Evolutionary conservation across 2,888 invertebrate genomes (phyloP), one percentile per base, ranked within the genome.

Genomic region (Pecten maximus): DNA sequence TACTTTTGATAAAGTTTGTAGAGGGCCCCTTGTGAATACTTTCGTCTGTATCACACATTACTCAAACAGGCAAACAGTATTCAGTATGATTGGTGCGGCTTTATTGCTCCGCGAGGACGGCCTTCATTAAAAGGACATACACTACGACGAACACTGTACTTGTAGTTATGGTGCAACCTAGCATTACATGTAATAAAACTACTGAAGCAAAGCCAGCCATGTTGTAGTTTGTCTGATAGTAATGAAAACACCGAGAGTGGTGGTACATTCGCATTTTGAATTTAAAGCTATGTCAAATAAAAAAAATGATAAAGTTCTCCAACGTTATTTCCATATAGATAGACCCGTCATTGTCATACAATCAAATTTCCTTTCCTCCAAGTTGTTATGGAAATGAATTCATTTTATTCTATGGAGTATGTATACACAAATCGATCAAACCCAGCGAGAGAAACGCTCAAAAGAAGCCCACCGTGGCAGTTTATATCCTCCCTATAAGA

Each of bases 271-370:
- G 35, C 35, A 35, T 74, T 74, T 74, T 28, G 74, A 74, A 74
- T 74, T 74, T 74, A 74, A 74, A 74, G 74, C 3, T 74, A 74
- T 35, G 74, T 35, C 74, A 28, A 3, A 74, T 74, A 60, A 74
- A 74, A n/a, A n/a, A 74, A 74, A 74, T 54, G 74, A 6, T 28
- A 74, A 35, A 28, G 10, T 74, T 35, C 35, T 2, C 74, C 19
- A 28, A 23, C 74, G 8, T 35, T 74, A 74, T 74, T 74, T 74
- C 35, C 74, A 74, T 74, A 74, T 74, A 74, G 74, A 74, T 74
- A 74, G 74, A 74, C 74, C 74, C 74, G 74, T 74, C 74, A 74
- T 74, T 28, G 74, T 74, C 74, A 35, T 74, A 74, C 60, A 74
- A 74, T 74, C 74, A 74, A 74, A 74, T 74, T 8, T 28, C 74